Evolutionary conservation across 1,140 invertebrate species (phyloP), one percentile per base, ranked within the genome.

Genomic region (Drosophila repleta): DNA sequence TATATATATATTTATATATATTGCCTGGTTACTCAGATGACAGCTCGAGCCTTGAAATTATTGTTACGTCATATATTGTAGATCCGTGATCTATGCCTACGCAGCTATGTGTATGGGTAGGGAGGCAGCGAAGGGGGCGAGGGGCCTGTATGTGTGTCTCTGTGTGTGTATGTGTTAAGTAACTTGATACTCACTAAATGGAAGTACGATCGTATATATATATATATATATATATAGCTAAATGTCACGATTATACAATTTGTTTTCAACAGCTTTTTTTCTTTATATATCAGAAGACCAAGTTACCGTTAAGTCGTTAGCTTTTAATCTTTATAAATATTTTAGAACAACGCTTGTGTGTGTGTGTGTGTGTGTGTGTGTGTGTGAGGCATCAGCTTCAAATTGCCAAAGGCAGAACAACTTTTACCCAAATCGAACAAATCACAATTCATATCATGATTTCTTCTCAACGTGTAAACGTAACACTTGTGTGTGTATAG

Each of bases 281-380:
- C 24, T 24, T 11, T 11, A 35, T 35, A 64, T 73, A 78, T 72
- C 68, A 85, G 81, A 85, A 85, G 81, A 85, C 81, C 81, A 85
- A 85, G 82, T 85, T 85, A 87, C 77, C 74, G 49, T 80, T 87
- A 87, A 85, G 81, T 85, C 81, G 78, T 85, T 85, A 87, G 81
- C 68, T 83, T 79, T 85, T 87, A 71, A 80, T 46, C 61, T 62
- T 69, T 76, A 67, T 61, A 76, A 76, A 73, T 76, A 76, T 70
- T 73, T 73, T 76, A 76, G 70, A 76, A 76, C 70, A 76, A 73
- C 70, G 66, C 69, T 74, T 83, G 45, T 66, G 43, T 49, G 26
- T 72, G 41, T 79, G 58, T 61, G 20, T 49, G 18, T 65, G 49
- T 65, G 26, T 52, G 41, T 68, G 32, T 63, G 20, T 39, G 15